A percentile compares a stretch with the other conserved stretches of the same genome.
Conservation (phyloP, 2,797 vertebrate species). For the Margarornis squamiger region DNA sequence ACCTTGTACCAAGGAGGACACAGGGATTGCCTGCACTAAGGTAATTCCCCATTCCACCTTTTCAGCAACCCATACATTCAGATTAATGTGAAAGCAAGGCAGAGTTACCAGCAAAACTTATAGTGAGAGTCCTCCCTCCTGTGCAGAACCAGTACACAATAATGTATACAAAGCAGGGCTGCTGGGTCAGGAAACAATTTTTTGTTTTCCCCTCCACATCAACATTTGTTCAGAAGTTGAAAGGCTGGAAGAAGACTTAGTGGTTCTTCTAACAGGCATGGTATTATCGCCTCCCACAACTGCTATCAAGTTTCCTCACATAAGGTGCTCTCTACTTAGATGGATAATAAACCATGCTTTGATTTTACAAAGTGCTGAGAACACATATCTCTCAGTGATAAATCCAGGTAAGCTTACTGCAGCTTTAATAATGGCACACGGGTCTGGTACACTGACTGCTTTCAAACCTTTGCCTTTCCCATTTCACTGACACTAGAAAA, state of each 20-base stretch:
- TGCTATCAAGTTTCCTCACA: not conserved
- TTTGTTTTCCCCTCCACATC: not conserved
- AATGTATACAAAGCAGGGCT: not conserved
- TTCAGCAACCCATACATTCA: fast-evolving
- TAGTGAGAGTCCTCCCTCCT: not conserved
- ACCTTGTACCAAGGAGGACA: no score
- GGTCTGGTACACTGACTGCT: not conserved
- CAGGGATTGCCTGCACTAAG: not conserved
- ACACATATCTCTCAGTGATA: not conserved
- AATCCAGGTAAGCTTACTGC: not conserved
- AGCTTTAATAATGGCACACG: not conserved
- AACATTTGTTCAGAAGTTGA: not conserved
- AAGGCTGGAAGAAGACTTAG: not conserved
- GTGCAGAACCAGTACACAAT: not conserved
- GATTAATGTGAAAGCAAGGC: not conserved
- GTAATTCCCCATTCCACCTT: not conserved
- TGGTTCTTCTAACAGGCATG: not conserved
- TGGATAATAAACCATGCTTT: not conserved
- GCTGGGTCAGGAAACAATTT: not conserved
- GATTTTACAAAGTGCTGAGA: not conserved
- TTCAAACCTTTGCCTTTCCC: not conserved
- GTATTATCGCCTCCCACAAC: not conserved
- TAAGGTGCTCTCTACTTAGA: not conserved
- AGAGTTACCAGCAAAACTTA: not conserved
- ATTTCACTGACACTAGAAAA: not conserved